phyloP scores from a whole-genome alignment of 2,888 invertebrate genomes.

The Cremastinae sp. region DNA sequence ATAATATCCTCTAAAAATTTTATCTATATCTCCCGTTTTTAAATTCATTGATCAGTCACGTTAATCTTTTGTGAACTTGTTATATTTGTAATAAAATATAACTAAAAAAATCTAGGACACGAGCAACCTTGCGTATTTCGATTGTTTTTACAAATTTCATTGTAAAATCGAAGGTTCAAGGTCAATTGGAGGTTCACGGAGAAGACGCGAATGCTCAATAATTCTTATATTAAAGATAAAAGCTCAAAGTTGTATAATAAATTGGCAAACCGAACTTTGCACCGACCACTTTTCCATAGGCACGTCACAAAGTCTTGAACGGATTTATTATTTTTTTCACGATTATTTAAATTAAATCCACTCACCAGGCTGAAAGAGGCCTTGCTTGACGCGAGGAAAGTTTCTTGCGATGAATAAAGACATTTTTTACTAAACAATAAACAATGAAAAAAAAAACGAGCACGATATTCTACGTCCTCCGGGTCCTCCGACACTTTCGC shows the following conservation, averaged over 20 bases:
- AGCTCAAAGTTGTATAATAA: slow-evolving; percentile 39
- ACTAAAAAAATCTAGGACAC: too few species aligned
- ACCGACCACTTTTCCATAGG: slow-evolving; percentile 46
- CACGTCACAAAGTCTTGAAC: slow-evolving; percentile 47
- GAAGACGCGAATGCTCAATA: neutral
- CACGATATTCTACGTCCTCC: slow-evolving; percentile 8
- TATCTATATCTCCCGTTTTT: too few species aligned
- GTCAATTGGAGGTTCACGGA: slow-evolving; percentile 26
- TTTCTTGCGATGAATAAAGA: slow-evolving; percentile 68
- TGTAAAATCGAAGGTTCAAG: neutral
- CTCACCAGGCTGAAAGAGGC: slow-evolving; percentile 66
- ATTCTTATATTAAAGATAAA: slow-evolving; percentile 6
- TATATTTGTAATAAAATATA: too few species aligned
- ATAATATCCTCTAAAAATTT: too few species aligned
- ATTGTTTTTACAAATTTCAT: neutral
- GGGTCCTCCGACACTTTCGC: neutral
- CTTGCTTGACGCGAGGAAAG: slow-evolving; percentile 66
- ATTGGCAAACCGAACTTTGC: slow-evolving; percentile 59
- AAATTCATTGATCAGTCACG: too few species aligned
- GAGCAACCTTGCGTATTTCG: too few species aligned
- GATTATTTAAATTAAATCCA: neutral
- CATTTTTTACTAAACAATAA: slow-evolving; percentile 63
- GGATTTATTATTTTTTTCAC: slow-evolving; percentile 7
- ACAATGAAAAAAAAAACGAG: slow-evolving; percentile 6
- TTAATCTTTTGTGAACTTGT: too few species aligned